A percentile compares a stretch with the other conserved stretches of the same genome.
phyloP scores from a whole-genome alignment of 2,888 invertebrate species.

The Cephus sareptanus region DNA sequence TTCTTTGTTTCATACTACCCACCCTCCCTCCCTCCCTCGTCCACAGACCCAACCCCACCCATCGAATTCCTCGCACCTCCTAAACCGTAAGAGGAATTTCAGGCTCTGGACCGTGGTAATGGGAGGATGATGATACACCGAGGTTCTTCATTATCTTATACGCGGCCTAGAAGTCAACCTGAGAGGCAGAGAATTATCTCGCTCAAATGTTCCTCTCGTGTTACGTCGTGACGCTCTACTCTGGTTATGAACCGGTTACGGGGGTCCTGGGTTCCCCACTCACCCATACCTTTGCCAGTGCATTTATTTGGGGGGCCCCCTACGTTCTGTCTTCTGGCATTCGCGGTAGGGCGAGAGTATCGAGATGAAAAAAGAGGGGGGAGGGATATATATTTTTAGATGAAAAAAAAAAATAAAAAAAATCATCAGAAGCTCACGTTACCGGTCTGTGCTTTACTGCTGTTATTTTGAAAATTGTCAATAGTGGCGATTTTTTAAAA shows the following conservation, averaged over 20 bases:
- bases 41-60: too few relatives aligned
- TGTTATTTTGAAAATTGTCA: background rate
- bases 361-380: background rate
- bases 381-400: background rate
- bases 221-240: conserved; percentile 4
- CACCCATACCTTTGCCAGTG: background rate
- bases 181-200: background rate
- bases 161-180: background rate
- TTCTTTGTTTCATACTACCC: background rate
- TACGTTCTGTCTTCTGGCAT: background rate
- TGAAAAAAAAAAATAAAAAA: background rate
- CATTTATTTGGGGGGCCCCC: background rate
- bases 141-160: background rate
- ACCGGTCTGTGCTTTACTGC: background rate
- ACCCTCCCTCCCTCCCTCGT: too few relatives aligned
- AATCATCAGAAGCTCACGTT: background rate
- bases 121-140: background rate
- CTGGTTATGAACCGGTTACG: conserved; percentile 18
- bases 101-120: background rate
- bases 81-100: conserved; percentile 1
- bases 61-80: background rate
- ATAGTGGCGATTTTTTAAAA: background rate
- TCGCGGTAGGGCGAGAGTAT: background rate
- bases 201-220: background rate
- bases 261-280: background rate